Percentiles rank a stretch among this genome's conserved stretches.
Conservation (phyloP, 2,113 vertebrate genomes). For the Ammodramus savannarum region DNA sequence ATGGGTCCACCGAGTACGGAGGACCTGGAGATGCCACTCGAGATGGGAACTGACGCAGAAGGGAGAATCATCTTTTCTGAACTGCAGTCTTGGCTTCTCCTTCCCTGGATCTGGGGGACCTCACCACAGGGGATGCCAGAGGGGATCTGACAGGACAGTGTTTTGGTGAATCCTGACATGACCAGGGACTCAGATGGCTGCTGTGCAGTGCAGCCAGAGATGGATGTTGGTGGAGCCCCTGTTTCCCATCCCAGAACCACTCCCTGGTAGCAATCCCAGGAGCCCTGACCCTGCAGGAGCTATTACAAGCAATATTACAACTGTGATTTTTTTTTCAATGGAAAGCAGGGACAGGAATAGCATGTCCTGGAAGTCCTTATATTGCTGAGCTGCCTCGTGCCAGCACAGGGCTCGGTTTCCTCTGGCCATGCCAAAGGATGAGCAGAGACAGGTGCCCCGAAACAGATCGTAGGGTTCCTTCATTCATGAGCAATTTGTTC, state of each 20-base stretch:
- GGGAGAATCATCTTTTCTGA: neutral
- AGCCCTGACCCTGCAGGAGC: neutral
- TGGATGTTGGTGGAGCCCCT: neutral
- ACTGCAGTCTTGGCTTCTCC: fast-evolving
- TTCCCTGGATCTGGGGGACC: neutral
- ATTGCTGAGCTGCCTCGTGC: neutral
- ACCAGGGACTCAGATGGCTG: neutral
- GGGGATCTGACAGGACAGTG: neutral
- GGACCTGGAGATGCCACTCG: neutral
- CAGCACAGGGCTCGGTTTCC: neutral
- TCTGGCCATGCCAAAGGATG: neutral
- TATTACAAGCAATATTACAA: neutral
- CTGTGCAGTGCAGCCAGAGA: neutral
- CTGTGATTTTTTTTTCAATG: neutral
- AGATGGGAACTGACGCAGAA: neutral
- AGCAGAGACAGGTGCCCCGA: neutral
- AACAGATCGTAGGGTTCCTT: neutral
- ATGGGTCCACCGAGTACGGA: fast-evolving
- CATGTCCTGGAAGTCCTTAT: constrained; percentile 2
- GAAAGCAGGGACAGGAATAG: constrained; percentile 4
- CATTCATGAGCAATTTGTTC: constrained; percentile 38
- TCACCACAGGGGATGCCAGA: fast-evolving
- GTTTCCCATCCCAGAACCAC: neutral
- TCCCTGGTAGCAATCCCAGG: neutral
- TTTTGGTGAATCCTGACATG: neutral